Evolutionary conservation across 1,140 invertebrate genomes (phyloP).

Genomic region (Drosophila repleta): DNA sequence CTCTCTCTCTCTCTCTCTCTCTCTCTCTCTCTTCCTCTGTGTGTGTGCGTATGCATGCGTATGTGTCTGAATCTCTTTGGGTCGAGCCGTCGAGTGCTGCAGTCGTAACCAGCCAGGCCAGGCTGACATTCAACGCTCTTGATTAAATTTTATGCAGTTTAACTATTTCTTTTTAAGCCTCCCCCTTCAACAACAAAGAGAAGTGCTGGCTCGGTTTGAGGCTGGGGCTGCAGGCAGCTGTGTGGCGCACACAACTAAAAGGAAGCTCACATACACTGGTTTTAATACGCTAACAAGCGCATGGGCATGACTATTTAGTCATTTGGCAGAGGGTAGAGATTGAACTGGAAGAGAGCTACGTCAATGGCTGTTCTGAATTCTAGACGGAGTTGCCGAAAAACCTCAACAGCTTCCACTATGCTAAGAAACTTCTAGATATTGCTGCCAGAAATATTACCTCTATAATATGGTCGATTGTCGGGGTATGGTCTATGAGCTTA

Average conservation of each 20-base stretch:
- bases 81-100: conserved; percentile 13
- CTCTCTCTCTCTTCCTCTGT: conserved; percentile 4
- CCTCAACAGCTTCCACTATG: too few relatives aligned
- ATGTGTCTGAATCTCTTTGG: conserved; percentile 37
- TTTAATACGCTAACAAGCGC: conserved; percentile 3
- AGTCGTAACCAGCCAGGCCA: conserved; percentile 61
- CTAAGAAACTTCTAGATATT: too few relatives aligned
- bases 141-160: conserved; percentile 82
- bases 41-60: conserved; percentile 1
- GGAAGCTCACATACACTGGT: conserved; percentile 27
- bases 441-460: too few relatives aligned
- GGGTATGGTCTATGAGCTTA: too few relatives aligned
- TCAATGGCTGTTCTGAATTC: too few relatives aligned
- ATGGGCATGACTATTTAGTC: background rate
- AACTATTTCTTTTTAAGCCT: conserved; percentile 65
- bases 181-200: conserved; percentile 20
- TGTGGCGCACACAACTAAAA: background rate
- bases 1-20: conserved; percentile 1
- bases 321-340: background rate
- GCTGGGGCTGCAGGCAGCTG: background rate
- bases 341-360: too few relatives aligned
- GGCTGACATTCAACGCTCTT: conserved; percentile 80
- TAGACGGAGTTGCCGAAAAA: too few relatives aligned
- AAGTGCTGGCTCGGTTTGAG: background rate
- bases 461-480: too few relatives aligned